Evolutionary conservation across 2,113 vertebrate species (phyloP).

Genomic region (Bungarus multicinctus): DNA sequence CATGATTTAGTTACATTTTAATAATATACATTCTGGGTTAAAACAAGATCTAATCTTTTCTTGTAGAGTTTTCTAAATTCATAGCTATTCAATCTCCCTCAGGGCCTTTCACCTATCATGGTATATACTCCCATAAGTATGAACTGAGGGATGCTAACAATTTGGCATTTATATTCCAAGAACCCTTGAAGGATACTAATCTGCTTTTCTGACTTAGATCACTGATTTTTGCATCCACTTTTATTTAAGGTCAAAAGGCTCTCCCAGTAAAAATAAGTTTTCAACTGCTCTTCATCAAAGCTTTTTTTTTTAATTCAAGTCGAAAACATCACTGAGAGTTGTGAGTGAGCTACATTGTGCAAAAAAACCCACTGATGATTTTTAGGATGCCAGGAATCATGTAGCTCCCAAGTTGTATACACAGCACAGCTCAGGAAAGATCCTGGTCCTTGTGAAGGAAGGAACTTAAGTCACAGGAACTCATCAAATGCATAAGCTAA

Average conservation of each 20-base stretch:
- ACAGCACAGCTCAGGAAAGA: not conserved
- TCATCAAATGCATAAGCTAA: not conserved
- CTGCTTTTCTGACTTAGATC: not conserved
- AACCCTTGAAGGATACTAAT: not conserved
- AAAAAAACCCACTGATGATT: not conserved
- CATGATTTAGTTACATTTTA: not conserved
- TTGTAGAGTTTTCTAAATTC: not conserved
- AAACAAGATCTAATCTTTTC: rapidly evolving
- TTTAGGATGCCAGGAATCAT: not conserved
- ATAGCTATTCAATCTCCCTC: not conserved
- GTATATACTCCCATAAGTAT: not conserved
- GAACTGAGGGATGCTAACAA: not conserved
- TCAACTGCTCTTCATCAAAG: not conserved
- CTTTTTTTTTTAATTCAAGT: not conserved
- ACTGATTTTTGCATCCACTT: not conserved
- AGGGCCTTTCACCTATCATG: not conserved
- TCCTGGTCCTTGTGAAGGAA: not conserved
- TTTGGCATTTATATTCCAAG: not conserved
- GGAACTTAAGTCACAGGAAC: not conserved
- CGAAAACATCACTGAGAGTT: no score
- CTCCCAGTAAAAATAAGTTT: not conserved
- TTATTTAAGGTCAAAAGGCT: not conserved
- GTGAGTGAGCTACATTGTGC: not conserved
- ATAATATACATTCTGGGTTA: not conserved
- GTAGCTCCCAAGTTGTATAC: not conserved